These are phyloP conservation scores for Argynnis bischoffii DNA, from an alignment of 2,888 invertebrate genomes.

Conservation along the genomic window DNA sequence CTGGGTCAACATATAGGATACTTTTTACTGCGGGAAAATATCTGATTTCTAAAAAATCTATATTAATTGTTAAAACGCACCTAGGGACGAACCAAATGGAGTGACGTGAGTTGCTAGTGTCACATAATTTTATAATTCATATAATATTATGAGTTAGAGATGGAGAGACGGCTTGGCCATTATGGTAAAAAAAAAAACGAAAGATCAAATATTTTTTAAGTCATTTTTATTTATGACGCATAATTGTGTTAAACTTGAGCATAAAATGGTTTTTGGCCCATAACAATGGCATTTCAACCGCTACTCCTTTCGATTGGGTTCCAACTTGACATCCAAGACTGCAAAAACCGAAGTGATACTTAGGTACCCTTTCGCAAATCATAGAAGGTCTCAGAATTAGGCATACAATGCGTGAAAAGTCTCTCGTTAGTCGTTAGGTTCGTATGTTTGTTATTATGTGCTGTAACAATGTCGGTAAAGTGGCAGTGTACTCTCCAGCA, in stretches of 20 bases:
- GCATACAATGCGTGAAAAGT: conserved; percentile 29
- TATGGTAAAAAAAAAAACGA: too few species aligned
- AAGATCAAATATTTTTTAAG: too few species aligned
- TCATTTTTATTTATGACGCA: too few species aligned
- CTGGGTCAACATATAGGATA: too few species aligned
- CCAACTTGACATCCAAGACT: conserved; percentile 25
- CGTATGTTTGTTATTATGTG: conserved; percentile 41
- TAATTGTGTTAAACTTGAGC: background rate
- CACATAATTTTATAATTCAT: too few species aligned
- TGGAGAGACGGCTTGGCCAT: too few species aligned
- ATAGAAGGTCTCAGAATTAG: conserved; percentile 31
- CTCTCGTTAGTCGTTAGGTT: conserved; percentile 31
- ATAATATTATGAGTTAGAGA: too few species aligned
- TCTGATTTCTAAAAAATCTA: too few species aligned
- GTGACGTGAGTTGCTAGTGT: too few species aligned
- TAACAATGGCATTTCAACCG: conserved; percentile 1
- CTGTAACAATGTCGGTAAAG: conserved; percentile 53
- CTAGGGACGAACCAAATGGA: too few species aligned
- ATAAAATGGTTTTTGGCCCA: background rate
- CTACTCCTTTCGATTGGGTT: conserved; percentile 13
- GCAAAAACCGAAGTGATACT: conserved; percentile 31
- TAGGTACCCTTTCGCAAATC: conserved; percentile 29
- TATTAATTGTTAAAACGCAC: too few species aligned
- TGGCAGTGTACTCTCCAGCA: conserved; percentile 58
- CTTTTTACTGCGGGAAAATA: too few species aligned